A percentile compares a stretch with the other conserved stretches of the same genome.
These are phyloP conservation scores for Lophotis ruficrista DNA, from an alignment of 2,113 vertebrate genomes.

Conservation along the genomic window DNA sequence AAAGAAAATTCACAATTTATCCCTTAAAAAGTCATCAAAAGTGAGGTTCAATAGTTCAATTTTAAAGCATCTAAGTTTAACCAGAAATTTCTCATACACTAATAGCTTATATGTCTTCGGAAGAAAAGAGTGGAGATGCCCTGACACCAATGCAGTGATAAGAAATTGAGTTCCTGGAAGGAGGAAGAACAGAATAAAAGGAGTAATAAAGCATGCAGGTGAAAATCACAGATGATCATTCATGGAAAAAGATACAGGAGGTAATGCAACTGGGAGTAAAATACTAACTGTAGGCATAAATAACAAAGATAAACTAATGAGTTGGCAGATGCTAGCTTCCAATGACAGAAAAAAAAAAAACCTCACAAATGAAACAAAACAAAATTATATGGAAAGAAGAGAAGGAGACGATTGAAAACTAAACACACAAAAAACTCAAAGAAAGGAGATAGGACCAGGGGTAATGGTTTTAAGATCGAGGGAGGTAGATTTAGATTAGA, in stretches of 20 bases:
- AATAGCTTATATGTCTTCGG: not conserved
- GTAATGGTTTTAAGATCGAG: too few species aligned
- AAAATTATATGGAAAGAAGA: not conserved
- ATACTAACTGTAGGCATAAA: not conserved
- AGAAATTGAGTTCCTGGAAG: slow-evolving; percentile 2
- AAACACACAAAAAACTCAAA: not conserved
- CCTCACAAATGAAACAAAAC: not conserved
- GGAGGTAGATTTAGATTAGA: too few species aligned
- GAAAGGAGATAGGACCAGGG: too few species aligned
- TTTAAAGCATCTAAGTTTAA: slow-evolving; percentile 4
- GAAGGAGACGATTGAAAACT: not conserved
- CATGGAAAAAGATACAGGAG: not conserved
- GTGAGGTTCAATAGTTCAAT: not conserved
- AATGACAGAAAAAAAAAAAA: not conserved
- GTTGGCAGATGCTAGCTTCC: not conserved
- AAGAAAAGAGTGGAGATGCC: not conserved
- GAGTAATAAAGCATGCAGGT: not conserved
- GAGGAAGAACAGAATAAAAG: not conserved
- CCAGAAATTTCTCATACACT: not conserved
- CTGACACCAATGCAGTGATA: not conserved
- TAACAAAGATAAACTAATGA: not conserved
- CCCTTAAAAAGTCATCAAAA: not conserved
- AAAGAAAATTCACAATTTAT: not conserved
- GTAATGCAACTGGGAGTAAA: not conserved
- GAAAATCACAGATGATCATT: not conserved